These are phyloP conservation scores for Diploptera punctata DNA, from an alignment of 2,888 invertebrate genomes.

Conservation along the genomic window DNA sequence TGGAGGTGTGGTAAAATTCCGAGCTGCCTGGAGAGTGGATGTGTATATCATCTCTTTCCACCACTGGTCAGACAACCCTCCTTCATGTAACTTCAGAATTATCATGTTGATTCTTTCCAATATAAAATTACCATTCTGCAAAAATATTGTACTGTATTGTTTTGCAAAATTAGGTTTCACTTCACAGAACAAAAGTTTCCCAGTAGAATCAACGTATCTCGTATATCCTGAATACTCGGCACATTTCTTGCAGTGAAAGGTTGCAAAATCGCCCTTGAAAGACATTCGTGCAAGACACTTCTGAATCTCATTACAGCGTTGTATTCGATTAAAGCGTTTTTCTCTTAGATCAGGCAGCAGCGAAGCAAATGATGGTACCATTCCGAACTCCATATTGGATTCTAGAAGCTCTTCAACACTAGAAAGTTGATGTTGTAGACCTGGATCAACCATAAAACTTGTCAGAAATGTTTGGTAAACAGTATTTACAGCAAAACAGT, in stretches of 20 bases:
- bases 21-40: neutral
- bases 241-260: neutral
- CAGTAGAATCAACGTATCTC: slow-evolving; percentile 3
- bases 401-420: slow-evolving; percentile 2
- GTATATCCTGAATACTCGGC: neutral
- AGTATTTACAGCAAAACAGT: neutral
- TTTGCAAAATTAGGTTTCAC: neutral
- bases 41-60: neutral
- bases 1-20: neutral
- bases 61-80: slow-evolving; percentile 2
- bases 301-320: neutral
- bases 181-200: neutral
- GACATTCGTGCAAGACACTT: neutral
- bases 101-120: neutral
- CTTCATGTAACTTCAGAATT: neutral
- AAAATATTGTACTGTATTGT: neutral
- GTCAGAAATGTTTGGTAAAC: slow-evolving; percentile 21
- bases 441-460: slow-evolving; percentile 13
- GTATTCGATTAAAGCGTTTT: neutral
- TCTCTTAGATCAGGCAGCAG: neutral
- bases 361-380: neutral
- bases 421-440: slow-evolving; percentile 11
- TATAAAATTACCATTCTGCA: neutral
- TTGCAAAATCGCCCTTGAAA: neutral
- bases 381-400: neutral